Evolutionary conservation across 2,888 invertebrate species (phyloP).

Genomic region (Sialis fuliginosa): DNA sequence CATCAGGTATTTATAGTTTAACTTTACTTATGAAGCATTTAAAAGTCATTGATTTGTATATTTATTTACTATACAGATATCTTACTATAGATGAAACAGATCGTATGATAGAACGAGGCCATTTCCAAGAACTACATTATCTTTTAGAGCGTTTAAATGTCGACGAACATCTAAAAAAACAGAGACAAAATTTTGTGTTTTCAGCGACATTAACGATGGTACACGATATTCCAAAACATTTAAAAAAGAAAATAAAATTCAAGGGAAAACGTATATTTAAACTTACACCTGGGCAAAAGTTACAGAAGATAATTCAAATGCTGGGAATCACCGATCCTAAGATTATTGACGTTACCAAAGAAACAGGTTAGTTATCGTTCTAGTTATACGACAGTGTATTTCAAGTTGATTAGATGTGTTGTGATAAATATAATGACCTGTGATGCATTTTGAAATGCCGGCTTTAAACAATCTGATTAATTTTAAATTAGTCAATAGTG

Average conservation of each 20-base stretch:
- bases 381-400: background rate
- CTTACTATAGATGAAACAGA: slow-evolving; percentile 97
- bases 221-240: slow-evolving; percentile 64
- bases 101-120: slow-evolving; percentile 91
- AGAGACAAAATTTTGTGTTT: slow-evolving; percentile 87
- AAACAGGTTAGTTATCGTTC: slow-evolving; percentile 36
- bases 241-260: slow-evolving; percentile 35
- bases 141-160: slow-evolving; percentile 65
- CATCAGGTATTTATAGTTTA: slow-evolving; percentile 36
- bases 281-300: slow-evolving; percentile 55
- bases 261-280: slow-evolving; percentile 38
- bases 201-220: slow-evolving; percentile 91
- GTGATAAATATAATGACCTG: background rate
- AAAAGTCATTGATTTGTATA: too few species aligned
- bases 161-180: slow-evolving; percentile 35
- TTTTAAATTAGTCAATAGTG: too few species aligned
- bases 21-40: too few species aligned
- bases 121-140: slow-evolving; percentile 79
- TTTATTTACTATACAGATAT: slow-evolving; percentile 37
- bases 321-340: slow-evolving; percentile 80
- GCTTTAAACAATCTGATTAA: too few species aligned
- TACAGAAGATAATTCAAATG: slow-evolving; percentile 57
- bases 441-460: too few species aligned
- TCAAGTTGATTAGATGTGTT: background rate
- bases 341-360: slow-evolving; percentile 77